Evolutionary conservation across 1,140 invertebrate species (phyloP).

Genomic region (Nomia melanderi): DNA sequence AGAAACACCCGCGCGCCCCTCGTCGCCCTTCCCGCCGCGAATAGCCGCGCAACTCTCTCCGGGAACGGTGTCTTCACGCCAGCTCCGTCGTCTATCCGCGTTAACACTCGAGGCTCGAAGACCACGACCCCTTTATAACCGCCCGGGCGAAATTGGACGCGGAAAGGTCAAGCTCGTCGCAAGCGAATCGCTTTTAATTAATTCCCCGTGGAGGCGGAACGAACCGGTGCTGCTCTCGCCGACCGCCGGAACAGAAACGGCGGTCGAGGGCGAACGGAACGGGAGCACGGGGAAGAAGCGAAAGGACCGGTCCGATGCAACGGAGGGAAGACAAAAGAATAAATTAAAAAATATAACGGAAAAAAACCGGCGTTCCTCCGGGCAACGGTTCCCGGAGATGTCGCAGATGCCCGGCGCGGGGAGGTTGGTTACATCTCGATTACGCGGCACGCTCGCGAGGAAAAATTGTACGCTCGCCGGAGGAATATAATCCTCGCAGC

Average conservation of each 20-base stretch:
- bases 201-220: background rate
- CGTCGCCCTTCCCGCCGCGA: no score
- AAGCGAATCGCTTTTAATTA: conserved; percentile 41
- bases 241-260: background rate
- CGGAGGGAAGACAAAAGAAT: no score
- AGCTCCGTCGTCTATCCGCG: background rate
- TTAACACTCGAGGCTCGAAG: background rate
- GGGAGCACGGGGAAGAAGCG: background rate
- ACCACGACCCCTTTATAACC: background rate
- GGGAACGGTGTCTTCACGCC: no score
- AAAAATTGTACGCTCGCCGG: conserved; percentile 65
- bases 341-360: no score
- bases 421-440: conserved; percentile 36
- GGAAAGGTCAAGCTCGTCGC: conserved; percentile 4
- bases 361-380: background rate
- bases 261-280: background rate
- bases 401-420: conserved; percentile 17
- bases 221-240: no score
- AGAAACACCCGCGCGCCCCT: no score
- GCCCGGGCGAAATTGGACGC: conserved; percentile 15
- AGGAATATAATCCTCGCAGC: conserved; percentile 72
- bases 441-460: conserved; percentile 20
- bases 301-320: background rate
- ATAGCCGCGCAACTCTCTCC: no score
- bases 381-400: background rate